Conservation (phyloP, 2,113 vertebrate genomes). For the Pseudolaguvia tuberculata region DNA sequence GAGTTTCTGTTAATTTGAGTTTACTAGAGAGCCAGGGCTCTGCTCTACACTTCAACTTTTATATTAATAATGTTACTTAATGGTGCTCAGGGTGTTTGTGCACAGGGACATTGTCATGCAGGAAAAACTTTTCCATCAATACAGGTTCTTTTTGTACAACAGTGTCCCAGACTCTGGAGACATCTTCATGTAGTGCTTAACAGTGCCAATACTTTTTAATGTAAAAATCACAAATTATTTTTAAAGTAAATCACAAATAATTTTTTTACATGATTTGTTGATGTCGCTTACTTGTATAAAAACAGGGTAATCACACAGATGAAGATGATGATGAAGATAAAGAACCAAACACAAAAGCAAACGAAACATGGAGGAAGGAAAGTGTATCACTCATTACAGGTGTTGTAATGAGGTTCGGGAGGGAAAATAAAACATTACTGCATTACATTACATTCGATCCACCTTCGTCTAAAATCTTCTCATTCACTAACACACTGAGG, state of each 20-base stretch:
- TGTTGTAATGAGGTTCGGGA: constrained; percentile 39
- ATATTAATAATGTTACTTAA: too few species aligned
- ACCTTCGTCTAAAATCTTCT: constrained; percentile 76
- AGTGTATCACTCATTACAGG: constrained; percentile 58
- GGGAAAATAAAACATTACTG: constrained; percentile 55
- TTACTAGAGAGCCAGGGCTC: too few species aligned
- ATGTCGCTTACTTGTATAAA: not conserved
- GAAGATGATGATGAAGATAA: not conserved
- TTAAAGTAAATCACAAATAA: too few species aligned
- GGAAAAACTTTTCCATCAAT: too few species aligned
- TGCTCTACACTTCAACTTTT: too few species aligned
- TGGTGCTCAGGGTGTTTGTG: too few species aligned
- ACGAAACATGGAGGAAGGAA: constrained; percentile 2
- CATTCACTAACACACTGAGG: constrained; percentile 72
- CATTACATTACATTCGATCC: constrained; percentile 75
- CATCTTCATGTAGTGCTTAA: not conserved
- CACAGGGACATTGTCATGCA: too few species aligned
- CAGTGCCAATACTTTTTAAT: not conserved
- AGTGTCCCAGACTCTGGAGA: too few species aligned
- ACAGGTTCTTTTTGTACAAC: too few species aligned
- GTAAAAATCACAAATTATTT: too few species aligned
- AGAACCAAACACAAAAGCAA: constrained; percentile 60
- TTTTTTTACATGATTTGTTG: too few species aligned
- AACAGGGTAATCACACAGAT: not conserved
- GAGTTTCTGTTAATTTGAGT: too few species aligned